Base-by-base conservation (phyloP, 2,888 invertebrate genomes). In the Eudasyphora cyanicolor region DNA sequence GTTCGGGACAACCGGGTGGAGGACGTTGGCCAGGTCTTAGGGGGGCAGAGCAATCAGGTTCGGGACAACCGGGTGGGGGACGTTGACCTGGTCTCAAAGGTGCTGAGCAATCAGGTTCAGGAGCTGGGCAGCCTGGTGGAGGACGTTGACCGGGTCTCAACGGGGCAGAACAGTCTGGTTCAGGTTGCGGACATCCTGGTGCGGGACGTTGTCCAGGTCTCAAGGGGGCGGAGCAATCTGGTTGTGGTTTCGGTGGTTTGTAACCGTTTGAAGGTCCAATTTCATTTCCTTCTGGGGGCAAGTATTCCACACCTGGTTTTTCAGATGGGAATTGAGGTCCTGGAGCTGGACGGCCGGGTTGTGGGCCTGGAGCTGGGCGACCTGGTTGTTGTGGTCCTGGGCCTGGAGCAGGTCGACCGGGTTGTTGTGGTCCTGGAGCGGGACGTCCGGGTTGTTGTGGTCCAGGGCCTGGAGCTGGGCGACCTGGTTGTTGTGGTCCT, bases 251-350 rank as follows among this genome's bases (percentile, higher is more conserved):
- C 0, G 57, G 14, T 62, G 75, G 62, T 76, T 76, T 85, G 76
- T 84, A 84, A 19, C 80, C 86, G 12, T 82, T 73, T 4, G 75
- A 27, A 0, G 84, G 77, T 4, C 64, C 81, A 21, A 86, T 85
- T 79, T 87, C 86, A 73, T 87, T 87, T 14, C 84, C 84, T 24
- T 84, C 57, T 17, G 87, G 87, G 4, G 86, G 87, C 64, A 87
- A 79, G 62, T 87, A 87, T 80, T 87, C 88, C 7, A 77, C 54
- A 17, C 86, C 86, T 0, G 85, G 82, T 29, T 83, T 76, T 0
- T 64, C 82, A 14, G 77, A 80, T 8, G 76, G 85, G 60, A 81
- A 64, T 17, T 79, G 85, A 29, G 85, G 86, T 75, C 86, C 85
- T 0, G 85, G 85, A 32, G 42, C 70, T n/a, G 79, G 85, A 29